Evolutionary conservation across 2,113 vertebrate species (phyloP).

Genomic region (rat (Rattus norvegicus)): DNA sequence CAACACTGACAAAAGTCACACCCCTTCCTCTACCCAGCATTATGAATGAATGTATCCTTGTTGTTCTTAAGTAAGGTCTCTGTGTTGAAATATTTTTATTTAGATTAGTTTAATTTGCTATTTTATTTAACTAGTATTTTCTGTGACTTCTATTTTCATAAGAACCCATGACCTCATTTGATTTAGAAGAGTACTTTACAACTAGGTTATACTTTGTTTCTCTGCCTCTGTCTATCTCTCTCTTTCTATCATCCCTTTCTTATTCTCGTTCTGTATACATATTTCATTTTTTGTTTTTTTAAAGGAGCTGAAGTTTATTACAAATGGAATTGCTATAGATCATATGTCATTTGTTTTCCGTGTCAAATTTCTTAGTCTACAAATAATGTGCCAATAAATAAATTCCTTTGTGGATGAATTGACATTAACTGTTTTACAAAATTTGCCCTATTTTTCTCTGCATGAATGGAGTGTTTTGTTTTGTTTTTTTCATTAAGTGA

Average conservation of each 20-base stretch:
- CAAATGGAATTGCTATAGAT: neutral
- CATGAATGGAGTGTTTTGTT: neutral
- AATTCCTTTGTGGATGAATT: constrained; percentile 1
- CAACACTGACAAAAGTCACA: no score
- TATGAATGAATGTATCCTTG: neutral
- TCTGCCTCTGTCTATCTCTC: neutral
- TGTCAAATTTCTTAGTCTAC: neutral
- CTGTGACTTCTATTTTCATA: neutral
- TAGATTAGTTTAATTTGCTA: neutral
- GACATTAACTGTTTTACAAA: neutral
- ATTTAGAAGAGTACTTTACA: neutral
- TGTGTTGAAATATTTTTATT: neutral
- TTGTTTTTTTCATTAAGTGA: constrained; percentile 20
- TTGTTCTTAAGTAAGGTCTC: neutral
- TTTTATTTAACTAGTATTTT: constrained; percentile 5
- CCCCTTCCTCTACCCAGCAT: neutral
- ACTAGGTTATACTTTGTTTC: neutral
- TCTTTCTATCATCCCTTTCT: neutral
- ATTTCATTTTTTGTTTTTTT: neutral
- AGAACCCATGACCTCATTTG: neutral
- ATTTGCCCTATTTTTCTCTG: neutral
- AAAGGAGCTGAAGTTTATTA: constrained; percentile 28
- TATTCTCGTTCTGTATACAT: neutral
- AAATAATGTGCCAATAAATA: neutral
- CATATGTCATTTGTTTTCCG: constrained; percentile 1